Conservation (phyloP, 2,888 invertebrate genomes). For the Conchocele bisecta region DNA sequence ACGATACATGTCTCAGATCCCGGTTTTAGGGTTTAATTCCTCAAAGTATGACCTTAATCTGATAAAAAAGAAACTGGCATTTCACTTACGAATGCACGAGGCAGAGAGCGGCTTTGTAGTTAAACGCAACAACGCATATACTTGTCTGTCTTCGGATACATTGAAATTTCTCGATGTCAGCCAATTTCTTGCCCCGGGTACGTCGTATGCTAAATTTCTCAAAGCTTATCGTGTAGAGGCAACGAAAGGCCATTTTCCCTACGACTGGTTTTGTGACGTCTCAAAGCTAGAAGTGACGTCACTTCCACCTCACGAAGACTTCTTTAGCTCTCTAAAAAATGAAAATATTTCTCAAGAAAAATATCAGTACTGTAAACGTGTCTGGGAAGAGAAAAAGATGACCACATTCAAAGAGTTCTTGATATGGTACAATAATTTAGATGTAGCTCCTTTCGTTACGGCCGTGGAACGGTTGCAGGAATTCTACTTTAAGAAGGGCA, state of each 20-base stretch:
- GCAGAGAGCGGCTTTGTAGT: conserved; percentile 8
- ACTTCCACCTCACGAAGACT: conserved; percentile 7
- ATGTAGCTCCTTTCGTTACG: too few species aligned
- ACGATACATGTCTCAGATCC: conserved; percentile 3
- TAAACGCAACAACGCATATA: conserved; percentile 13
- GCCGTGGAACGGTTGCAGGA: too few species aligned
- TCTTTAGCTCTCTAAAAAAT: conserved; percentile 6
- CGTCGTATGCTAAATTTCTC: conserved; percentile 4
- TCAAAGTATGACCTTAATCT: conserved; percentile 21
- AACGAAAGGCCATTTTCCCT: conserved; percentile 9
- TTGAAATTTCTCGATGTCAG: conserved; percentile 6
- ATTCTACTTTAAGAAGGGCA: too few species aligned
- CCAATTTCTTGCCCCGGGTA: background rate
- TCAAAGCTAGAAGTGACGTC: background rate
- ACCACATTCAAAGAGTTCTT: too few species aligned
- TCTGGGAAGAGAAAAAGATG: too few species aligned
- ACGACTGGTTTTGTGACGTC: conserved; percentile 2
- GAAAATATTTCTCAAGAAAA: background rate
- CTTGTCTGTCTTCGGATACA: background rate
- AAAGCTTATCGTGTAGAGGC: background rate
- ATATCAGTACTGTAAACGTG: too few species aligned
- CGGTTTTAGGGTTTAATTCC: conserved; percentile 16
- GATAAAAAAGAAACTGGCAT: conserved; percentile 12
- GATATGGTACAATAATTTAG: too few species aligned
- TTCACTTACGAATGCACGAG: conserved; percentile 5